A percentile compares a stretch with the other conserved stretches of the same genome.
Evolutionary conservation across 2,797 vertebrate species (phyloP).

Genomic region (Pangasius larnaudii): DNA sequence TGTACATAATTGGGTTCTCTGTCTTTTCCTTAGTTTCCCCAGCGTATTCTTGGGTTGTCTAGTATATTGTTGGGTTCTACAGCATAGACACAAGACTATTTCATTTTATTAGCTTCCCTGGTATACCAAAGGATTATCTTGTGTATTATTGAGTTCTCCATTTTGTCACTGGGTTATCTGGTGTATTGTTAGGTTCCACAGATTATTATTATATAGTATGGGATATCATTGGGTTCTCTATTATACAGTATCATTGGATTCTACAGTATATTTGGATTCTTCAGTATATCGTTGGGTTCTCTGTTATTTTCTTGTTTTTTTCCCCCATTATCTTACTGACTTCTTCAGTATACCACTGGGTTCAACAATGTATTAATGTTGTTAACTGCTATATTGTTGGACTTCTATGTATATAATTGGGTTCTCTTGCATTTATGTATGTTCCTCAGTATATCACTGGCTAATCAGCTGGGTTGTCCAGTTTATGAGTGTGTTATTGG

Average conservation of each 20-base stretch:
- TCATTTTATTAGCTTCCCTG: not conserved
- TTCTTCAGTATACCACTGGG: too few relatives aligned
- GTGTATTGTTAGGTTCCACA: not conserved
- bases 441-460: not conserved
- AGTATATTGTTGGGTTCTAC: not conserved
- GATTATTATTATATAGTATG: not conserved
- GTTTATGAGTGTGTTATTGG: not conserved
- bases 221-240: not conserved
- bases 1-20: not conserved
- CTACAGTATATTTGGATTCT: not conserved
- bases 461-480: not conserved
- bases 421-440: not conserved
- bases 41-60: too few relatives aligned
- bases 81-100: not conserved
- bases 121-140: too few relatives aligned
- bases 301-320: too few relatives aligned
- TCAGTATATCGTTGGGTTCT: not conserved
- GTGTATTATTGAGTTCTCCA: not conserved
- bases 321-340: too few relatives aligned
- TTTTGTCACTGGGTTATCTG: not conserved
- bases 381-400: not conserved
- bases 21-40: not conserved
- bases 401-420: not conserved
- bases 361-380: not conserved
- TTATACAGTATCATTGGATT: not conserved